Percentiles rank a stretch among this genome's conserved stretches.
phyloP scores from a whole-genome alignment of 2,113 vertebrate genomes.

The Promerops cafer region DNA sequence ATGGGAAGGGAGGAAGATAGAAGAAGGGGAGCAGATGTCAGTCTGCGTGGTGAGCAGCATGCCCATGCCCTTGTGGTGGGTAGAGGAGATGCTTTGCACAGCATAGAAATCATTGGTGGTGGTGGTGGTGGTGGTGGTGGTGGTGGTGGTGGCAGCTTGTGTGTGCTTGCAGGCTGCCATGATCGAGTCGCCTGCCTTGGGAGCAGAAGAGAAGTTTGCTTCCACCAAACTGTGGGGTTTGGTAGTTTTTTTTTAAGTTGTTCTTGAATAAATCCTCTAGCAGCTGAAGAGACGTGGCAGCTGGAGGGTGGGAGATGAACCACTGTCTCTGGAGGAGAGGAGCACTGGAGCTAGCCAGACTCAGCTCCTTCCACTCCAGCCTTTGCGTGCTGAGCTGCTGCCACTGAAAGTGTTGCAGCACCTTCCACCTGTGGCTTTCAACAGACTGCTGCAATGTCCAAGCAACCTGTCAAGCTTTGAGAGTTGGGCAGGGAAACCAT shows the following conservation, averaged over 20 bases:
- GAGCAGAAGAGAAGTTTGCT: not conserved
- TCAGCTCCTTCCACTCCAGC: not conserved
- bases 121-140: not conserved
- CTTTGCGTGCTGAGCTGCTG: not conserved
- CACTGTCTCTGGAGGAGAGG: not conserved
- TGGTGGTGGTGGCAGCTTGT: not conserved
- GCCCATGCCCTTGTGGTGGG: accelerated
- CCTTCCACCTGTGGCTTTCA: not conserved
- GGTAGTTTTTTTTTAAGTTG: not conserved
- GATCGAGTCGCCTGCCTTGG: not conserved
- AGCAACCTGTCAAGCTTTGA: not conserved
- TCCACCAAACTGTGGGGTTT: not conserved
- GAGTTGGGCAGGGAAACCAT: not conserved
- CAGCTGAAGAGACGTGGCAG: not conserved
- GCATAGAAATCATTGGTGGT: not conserved
- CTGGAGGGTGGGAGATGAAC: not conserved
- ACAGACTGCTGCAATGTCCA: not conserved
- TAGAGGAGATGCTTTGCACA: not conserved
- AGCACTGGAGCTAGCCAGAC: not conserved
- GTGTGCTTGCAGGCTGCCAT: not conserved
- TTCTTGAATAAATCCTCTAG: not conserved
- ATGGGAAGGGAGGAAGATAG: not conserved
- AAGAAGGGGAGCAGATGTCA: not conserved
- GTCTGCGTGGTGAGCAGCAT: not conserved
- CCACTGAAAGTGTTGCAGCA: not conserved